phyloP scores from a whole-genome alignment of 2,888 invertebrate genomes.

The Axea sp. region DNA sequence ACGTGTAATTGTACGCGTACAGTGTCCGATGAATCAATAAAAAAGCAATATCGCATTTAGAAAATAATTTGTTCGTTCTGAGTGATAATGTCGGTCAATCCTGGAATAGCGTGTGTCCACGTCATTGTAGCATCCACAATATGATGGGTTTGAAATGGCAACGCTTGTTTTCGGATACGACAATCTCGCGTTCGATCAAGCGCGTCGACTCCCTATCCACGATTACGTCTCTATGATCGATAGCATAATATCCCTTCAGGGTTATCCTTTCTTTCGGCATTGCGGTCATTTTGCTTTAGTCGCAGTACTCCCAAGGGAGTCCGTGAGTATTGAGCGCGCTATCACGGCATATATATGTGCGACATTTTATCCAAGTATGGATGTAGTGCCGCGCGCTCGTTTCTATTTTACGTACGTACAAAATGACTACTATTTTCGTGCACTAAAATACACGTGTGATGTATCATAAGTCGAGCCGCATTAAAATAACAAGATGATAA shows the following conservation, averaged over 20 bases:
- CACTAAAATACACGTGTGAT: conserved; percentile 31
- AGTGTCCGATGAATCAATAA: conserved; percentile 21
- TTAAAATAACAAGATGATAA: conserved; percentile 38
- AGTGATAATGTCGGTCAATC: conserved; percentile 36
- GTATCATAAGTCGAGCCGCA: conserved; percentile 25
- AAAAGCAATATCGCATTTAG: conserved; percentile 10
- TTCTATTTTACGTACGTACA: conserved; percentile 48
- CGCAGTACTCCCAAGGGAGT: conserved; percentile 55
- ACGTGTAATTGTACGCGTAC: neutral
- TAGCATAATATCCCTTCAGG: conserved; percentile 59
- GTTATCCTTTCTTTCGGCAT: conserved; percentile 65
- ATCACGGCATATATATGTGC: conserved; percentile 40
- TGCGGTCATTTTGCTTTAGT: conserved; percentile 68
- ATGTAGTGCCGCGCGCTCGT: conserved; percentile 30
- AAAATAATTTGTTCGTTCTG: conserved; percentile 39
- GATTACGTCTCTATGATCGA: conserved; percentile 62
- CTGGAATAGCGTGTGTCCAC: conserved; percentile 21
- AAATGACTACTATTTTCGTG: conserved; percentile 34
- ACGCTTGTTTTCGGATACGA: conserved; percentile 54
- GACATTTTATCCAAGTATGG: conserved; percentile 46
- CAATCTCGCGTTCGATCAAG: conserved; percentile 60
- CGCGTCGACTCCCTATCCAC: conserved; percentile 46
- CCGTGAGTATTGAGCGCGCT: conserved; percentile 57
- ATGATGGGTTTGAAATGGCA: conserved; percentile 42
- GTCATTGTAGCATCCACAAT: conserved; percentile 33